Percentiles rank a stretch among this genome's conserved stretches.
These are phyloP conservation scores for Sphenodon punctatus DNA, from an alignment of 2,797 vertebrate species.

Conservation along the genomic window DNA sequence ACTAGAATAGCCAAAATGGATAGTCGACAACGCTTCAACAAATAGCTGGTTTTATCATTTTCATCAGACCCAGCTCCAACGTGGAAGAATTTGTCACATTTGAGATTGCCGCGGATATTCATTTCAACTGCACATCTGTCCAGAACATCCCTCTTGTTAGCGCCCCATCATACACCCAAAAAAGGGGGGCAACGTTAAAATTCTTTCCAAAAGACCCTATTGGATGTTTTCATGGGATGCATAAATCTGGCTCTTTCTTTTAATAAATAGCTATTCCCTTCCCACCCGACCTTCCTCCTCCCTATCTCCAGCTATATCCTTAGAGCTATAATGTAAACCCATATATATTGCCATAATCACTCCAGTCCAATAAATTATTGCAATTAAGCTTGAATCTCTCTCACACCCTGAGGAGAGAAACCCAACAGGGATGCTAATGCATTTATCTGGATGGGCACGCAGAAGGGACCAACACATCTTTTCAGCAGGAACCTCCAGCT, in stretches of 20 bases:
- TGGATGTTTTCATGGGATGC: not conserved
- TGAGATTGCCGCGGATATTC: too few relatives aligned
- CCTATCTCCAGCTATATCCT: not conserved
- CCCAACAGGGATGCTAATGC: fast-evolving
- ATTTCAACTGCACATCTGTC: too few relatives aligned
- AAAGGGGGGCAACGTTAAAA: too few relatives aligned
- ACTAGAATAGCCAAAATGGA: too few relatives aligned
- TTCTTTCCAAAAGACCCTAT: not conserved
- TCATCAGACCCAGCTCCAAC: too few relatives aligned
- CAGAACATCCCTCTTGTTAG: too few relatives aligned
- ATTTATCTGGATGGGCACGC: not conserved
- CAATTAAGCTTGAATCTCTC: slow-evolving; percentile 49
- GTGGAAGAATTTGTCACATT: too few relatives aligned
- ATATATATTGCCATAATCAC: slow-evolving; percentile 42
- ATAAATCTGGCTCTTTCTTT: not conserved
- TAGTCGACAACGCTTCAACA: too few relatives aligned
- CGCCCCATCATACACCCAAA: too few relatives aligned
- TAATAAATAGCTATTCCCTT: not conserved
- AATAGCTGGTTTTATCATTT: too few relatives aligned
- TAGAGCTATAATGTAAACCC: not conserved
- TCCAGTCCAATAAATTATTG: slow-evolving; percentile 35
- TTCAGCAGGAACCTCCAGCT: too few relatives aligned
- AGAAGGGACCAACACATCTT: not conserved
- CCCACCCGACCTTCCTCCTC: too few relatives aligned
- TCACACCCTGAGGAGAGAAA: slow-evolving; percentile 19